Conservation (phyloP, 1,140 invertebrate genomes). For the Charaxes varanes region DNA sequence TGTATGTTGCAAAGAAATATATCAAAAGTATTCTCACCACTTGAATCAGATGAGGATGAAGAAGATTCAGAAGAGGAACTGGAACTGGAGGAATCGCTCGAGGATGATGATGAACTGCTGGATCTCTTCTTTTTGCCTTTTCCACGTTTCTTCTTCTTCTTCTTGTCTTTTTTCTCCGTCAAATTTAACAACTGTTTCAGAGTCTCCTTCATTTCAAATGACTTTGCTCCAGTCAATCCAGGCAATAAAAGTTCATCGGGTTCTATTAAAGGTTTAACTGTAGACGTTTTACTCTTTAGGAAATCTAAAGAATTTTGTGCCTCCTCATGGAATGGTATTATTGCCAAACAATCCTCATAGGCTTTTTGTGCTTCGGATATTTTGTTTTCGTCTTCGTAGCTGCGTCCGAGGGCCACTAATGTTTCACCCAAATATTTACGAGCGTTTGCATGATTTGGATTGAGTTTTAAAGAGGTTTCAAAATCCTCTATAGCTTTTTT, state of each 20-base stretch:
- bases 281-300: constrained; percentile 79
- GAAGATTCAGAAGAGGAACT: constrained; percentile 79
- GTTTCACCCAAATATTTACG: constrained; percentile 96
- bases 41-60: constrained; percentile 75
- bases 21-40: constrained; percentile 43
- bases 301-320: constrained; percentile 87
- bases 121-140: constrained; percentile 81
- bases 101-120: constrained; percentile 79
- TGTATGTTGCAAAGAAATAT: constrained; percentile 1
- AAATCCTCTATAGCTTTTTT: constrained; percentile 96
- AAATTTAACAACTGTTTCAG: constrained; percentile 77
- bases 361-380: constrained; percentile 89
- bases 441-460: constrained; percentile 94
- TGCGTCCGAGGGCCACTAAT: constrained; percentile 87
- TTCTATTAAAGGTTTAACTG: constrained; percentile 75
- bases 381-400: constrained; percentile 89
- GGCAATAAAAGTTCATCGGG: constrained; percentile 76
- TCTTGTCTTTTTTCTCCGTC: constrained; percentile 78
- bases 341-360: constrained; percentile 86
- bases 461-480: constrained; percentile 90
- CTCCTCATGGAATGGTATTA: constrained; percentile 89
- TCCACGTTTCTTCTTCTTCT: constrained; percentile 84
- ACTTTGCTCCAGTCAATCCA: constrained; percentile 69
- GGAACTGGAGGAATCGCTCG: constrained; percentile 78
- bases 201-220: constrained; percentile 78